Percentiles rank a stretch among this genome's conserved stretches.
Conservation (phyloP, 1,140 invertebrate species). For the Caerostris extrusa region DNA sequence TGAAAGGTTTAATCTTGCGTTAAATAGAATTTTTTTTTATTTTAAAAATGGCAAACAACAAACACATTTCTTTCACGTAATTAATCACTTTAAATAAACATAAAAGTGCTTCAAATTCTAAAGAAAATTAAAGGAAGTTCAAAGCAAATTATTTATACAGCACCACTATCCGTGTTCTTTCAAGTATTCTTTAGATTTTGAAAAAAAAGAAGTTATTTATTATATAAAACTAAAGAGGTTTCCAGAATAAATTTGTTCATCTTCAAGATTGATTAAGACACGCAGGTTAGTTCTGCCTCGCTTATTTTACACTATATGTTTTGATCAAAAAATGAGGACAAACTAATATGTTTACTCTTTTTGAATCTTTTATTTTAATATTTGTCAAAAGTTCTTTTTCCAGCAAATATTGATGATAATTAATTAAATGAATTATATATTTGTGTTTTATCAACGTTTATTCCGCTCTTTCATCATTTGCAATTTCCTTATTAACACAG, state of each 20-base stretch:
- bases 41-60: not conserved
- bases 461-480: too few relatives aligned
- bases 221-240: not conserved
- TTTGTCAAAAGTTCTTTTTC: not conserved
- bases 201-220: conserved; percentile 7
- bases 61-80: not conserved
- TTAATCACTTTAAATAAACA: not conserved
- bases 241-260: not conserved
- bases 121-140: not conserved
- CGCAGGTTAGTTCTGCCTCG: not conserved
- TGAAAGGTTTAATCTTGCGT: not conserved
- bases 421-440: not conserved
- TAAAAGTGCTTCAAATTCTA: not conserved
- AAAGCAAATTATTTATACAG: conserved; percentile 5
- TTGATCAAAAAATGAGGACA: not conserved
- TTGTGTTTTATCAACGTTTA: too few relatives aligned
- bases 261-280: not conserved
- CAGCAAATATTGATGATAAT: not conserved
- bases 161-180: not conserved
- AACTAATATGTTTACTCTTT: not conserved
- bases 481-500: too few relatives aligned
- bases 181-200: not conserved
- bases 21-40: not conserved
- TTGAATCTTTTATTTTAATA: not conserved
- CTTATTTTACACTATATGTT: not conserved